These are phyloP conservation scores for Oxycera nigricornis DNA, from an alignment of 2,888 invertebrate species.

Conservation along the genomic window DNA sequence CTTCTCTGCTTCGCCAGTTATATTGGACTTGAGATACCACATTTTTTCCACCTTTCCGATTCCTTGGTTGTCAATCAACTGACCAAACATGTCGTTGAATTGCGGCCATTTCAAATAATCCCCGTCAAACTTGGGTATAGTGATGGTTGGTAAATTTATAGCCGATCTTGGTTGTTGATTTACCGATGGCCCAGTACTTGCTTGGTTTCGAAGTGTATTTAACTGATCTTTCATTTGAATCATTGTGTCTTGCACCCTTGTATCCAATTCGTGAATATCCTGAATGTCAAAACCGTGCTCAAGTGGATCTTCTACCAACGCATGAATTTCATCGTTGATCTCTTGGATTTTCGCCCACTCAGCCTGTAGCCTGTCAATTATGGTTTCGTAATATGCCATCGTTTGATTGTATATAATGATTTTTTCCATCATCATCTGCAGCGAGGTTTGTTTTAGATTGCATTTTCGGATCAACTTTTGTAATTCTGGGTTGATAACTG, in stretches of 20 bases:
- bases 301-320: neutral
- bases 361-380: too few relatives aligned
- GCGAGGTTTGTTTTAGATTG: neutral
- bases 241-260: neutral
- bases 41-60: neutral
- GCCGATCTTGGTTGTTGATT: neutral
- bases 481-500: neutral
- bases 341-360: neutral
- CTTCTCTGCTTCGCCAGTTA: neutral
- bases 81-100: constrained; percentile 39
- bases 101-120: constrained; percentile 38
- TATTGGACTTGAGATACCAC: neutral
- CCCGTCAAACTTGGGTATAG: constrained; percentile 41
- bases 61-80: constrained; percentile 34
- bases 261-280: neutral
- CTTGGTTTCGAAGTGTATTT: neutral
- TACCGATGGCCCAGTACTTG: neutral
- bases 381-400: neutral
- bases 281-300: neutral
- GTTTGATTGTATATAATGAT: neutral
- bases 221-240: neutral
- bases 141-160: constrained; percentile 30
- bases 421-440: neutral
- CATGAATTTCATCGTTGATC: neutral
- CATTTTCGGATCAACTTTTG: neutral